Percentiles rank a stretch among this genome's conserved stretches.
These are phyloP conservation scores for Strigamia transsilvanica DNA, from an alignment of 2,888 invertebrate genomes.

Conservation along the genomic window DNA sequence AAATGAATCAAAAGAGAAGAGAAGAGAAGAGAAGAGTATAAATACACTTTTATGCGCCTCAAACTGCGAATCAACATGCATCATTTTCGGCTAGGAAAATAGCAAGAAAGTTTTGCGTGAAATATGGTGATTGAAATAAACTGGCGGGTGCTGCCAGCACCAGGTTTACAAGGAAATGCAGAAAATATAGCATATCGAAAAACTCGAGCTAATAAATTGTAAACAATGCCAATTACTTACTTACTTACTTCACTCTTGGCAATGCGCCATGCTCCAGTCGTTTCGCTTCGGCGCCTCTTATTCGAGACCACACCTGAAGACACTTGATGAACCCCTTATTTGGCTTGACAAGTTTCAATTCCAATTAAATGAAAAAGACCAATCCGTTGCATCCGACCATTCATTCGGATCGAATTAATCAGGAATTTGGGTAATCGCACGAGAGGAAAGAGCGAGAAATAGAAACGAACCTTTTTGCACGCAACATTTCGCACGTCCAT, in stretches of 20 bases:
- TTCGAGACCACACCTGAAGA: constrained; percentile 47
- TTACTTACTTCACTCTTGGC: constrained; percentile 20
- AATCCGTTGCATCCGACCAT: too few relatives aligned
- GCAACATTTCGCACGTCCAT: too few relatives aligned
- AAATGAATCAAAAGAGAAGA: background rate
- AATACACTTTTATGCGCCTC: background rate
- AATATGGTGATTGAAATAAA: constrained; percentile 1
- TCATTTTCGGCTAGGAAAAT: background rate
- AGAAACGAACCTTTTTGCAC: background rate
- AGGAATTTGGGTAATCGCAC: background rate
- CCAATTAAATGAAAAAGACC: background rate
- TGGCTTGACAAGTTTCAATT: background rate
- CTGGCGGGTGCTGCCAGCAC: background rate
- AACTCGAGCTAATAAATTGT: background rate
- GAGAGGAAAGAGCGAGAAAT: background rate
- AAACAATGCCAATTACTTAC: constrained; percentile 47
- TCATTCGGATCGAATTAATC: constrained; percentile 10
- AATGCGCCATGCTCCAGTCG: constrained; percentile 16
- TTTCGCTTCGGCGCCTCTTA: constrained; percentile 21
- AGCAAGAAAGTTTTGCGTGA: background rate
- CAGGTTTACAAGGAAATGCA: background rate
- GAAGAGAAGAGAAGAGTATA: background rate
- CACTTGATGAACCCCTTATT: constrained; percentile 27
- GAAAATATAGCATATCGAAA: background rate
- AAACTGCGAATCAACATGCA: background rate